These are phyloP conservation scores for Micromesistius poutassou DNA, from an alignment of 2,797 vertebrate genomes.

Conservation along the genomic window DNA sequence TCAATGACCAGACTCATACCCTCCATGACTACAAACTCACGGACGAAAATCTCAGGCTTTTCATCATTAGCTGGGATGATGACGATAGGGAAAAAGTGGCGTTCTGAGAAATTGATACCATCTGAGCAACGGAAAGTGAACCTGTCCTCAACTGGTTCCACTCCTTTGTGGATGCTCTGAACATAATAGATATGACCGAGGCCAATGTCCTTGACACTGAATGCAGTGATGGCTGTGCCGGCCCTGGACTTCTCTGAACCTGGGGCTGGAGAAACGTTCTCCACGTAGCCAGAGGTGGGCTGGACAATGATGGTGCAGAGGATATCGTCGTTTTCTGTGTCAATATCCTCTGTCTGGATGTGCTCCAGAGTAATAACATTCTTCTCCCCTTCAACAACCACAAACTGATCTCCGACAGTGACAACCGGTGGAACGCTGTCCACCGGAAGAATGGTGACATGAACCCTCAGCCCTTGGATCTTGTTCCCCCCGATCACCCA, in stretches of 20 bases:
- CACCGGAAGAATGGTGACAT: conserved; percentile 81
- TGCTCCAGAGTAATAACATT: conserved; percentile 77
- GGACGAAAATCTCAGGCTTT: conserved; percentile 80
- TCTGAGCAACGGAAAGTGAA: conserved; percentile 86
- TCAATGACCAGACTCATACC: conserved; percentile 88
- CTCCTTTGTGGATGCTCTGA: conserved; percentile 86
- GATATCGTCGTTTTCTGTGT: conserved; percentile 81
- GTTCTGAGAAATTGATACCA: conserved; percentile 82
- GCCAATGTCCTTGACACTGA: conserved; percentile 78
- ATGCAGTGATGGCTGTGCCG: conserved; percentile 83
- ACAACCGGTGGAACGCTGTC: conserved; percentile 80
- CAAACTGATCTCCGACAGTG: conserved; percentile 70
- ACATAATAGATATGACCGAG: conserved; percentile 79
- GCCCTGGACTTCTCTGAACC: conserved; percentile 81
- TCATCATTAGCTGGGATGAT: conserved; percentile 85
- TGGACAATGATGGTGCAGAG: conserved; percentile 83
- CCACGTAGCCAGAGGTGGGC: conserved; percentile 83
- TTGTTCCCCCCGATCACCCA: conserved; percentile 79
- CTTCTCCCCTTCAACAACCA: conserved; percentile 81
- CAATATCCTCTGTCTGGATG: conserved; percentile 79
- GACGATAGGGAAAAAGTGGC: conserved; percentile 80
- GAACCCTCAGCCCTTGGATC: conserved; percentile 76
- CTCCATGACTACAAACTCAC: conserved; percentile 86
- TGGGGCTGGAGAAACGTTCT: conserved; percentile 81
- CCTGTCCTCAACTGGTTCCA: conserved; percentile 82